Evolutionary conservation across 2,113 vertebrate species (phyloP).

Genomic region (Lepidothrix coronata): DNA sequence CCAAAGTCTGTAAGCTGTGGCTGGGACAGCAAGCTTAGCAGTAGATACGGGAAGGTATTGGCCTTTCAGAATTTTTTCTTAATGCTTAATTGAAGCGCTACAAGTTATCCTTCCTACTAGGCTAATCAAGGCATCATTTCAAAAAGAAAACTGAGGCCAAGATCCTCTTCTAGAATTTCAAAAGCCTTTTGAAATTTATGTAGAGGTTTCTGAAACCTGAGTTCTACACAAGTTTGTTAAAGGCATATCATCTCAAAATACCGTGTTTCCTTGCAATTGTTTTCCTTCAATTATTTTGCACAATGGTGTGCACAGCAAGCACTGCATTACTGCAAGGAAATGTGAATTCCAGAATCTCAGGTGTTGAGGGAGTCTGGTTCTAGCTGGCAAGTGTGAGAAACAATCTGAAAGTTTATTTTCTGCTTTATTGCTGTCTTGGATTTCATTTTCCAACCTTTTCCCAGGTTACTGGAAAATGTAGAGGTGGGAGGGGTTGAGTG

Average conservation of each 20-base stretch:
- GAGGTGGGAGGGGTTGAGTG: background rate
- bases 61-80: background rate
- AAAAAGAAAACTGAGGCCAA: background rate
- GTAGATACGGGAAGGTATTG: background rate
- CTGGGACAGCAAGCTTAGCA: background rate
- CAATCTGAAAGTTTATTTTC: background rate
- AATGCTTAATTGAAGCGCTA: background rate
- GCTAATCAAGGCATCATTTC: background rate
- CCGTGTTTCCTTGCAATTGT: background rate
- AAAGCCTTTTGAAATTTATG: slow-evolving; percentile 26
- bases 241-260: background rate
- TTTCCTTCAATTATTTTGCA: background rate
- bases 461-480: background rate
- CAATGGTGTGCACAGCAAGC: background rate
- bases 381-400: background rate
- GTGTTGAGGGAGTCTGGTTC: background rate
- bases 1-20: background rate
- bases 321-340: background rate
- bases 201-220: background rate
- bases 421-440: background rate
- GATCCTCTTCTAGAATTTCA: background rate
- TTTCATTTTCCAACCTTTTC: background rate
- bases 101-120: background rate
- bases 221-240: background rate
- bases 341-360: background rate